Evolutionary conservation across 2,113 vertebrate species (phyloP).

Genomic region (Equus quagga): DNA sequence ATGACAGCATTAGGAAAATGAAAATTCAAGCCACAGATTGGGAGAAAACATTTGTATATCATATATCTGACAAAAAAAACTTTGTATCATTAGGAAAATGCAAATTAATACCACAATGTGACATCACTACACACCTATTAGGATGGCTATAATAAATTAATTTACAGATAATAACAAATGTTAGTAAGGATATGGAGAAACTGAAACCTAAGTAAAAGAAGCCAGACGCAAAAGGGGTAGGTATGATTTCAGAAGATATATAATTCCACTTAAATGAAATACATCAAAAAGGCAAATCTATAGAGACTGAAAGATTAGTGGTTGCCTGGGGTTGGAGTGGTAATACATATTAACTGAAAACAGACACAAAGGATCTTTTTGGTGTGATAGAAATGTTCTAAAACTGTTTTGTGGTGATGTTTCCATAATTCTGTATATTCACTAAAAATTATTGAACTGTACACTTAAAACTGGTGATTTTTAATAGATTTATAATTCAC

Average conservation of each 20-base stretch:
- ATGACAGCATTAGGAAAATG: background rate
- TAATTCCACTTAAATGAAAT: conserved; percentile 27
- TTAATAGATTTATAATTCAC: conserved; percentile 7
- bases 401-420: background rate
- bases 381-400: conserved; percentile 30
- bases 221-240: background rate
- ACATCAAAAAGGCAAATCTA: background rate
- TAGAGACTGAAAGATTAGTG: background rate
- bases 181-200: background rate
- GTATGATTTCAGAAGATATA: background rate
- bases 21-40: background rate
- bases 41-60: background rate
- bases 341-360: background rate
- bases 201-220: background rate
- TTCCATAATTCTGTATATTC: background rate
- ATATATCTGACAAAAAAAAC: background rate
- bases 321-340: background rate
- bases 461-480: background rate
- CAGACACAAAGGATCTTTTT: background rate
- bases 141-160: background rate
- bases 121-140: background rate
- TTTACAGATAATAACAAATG: background rate
- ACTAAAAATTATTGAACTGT: background rate
- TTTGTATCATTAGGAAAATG: conserved; percentile 17
- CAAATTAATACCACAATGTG: background rate